These are phyloP conservation scores for Ophion ellenae DNA, from an alignment of 2,888 invertebrate genomes.

Conservation along the genomic window DNA sequence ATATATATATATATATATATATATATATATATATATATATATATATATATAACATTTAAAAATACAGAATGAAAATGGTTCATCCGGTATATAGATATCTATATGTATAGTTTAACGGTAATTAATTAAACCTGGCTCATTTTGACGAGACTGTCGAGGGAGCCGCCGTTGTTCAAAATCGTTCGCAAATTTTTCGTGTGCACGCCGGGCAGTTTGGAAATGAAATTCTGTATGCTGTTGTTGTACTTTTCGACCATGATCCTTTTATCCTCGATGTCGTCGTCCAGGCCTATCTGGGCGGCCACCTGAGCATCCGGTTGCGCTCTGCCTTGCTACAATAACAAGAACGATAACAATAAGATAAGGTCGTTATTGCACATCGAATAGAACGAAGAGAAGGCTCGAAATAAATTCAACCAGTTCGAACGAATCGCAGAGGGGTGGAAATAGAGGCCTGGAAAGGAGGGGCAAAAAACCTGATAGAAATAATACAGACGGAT, in stretches of 20 bases:
- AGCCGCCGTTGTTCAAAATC: conserved; percentile 90
- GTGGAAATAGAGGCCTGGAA: too few relatives aligned
- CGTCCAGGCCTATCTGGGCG: conserved; percentile 89
- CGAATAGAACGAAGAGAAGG: too few relatives aligned
- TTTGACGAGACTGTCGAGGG: conserved; percentile 87
- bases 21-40: too few relatives aligned
- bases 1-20: too few relatives aligned
- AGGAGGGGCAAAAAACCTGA: too few relatives aligned
- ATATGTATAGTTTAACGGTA: conserved; percentile 42
- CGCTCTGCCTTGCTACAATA: conserved; percentile 88
- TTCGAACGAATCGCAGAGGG: too few relatives aligned
- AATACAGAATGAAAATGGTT: too few relatives aligned
- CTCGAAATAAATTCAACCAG: too few relatives aligned
- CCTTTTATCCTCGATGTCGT: conserved; percentile 84
- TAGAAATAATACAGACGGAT: too few relatives aligned
- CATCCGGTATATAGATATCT: not conserved
- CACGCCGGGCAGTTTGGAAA: conserved; percentile 95
- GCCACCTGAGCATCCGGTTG: conserved; percentile 92
- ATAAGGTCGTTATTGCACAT: too few relatives aligned
- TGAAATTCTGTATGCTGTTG: conserved; percentile 90
- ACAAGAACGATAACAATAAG: not conserved
- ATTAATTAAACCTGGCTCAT: conserved; percentile 85
- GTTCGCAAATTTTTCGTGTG: conserved; percentile 92
- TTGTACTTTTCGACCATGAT: conserved; percentile 87
- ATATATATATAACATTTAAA: too few relatives aligned